These are phyloP conservation scores for Athalia rosae DNA, from an alignment of 2,888 invertebrate genomes.

Conservation along the genomic window DNA sequence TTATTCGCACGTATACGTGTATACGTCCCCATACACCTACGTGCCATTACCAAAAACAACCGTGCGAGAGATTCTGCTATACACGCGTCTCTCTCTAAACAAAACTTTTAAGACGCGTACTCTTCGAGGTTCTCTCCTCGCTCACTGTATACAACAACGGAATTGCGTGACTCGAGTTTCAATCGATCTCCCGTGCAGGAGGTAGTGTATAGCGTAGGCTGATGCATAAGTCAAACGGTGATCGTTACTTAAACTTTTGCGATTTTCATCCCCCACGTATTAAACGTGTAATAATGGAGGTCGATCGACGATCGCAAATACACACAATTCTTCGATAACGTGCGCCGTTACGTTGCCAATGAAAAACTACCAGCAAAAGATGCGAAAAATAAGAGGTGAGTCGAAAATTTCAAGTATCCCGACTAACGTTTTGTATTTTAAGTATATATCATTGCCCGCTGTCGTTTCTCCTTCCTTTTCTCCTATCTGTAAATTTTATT, in stretches of 20 bases:
- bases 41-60: not conserved
- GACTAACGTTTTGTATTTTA: not conserved
- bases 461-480: not conserved
- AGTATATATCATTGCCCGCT: not conserved
- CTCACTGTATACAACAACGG: not conserved
- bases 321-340: constrained; percentile 10
- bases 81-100: not conserved
- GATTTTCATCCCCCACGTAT: too few species aligned
- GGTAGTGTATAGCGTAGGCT: not conserved
- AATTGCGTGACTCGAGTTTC: constrained; percentile 35
- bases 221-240: constrained; percentile 39
- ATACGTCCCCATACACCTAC: too few species aligned
- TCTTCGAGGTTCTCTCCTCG: not conserved
- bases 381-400: not conserved
- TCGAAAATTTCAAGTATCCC: not conserved
- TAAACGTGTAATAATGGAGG: constrained; percentile 14
- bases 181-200: constrained; percentile 6
- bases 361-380: not conserved
- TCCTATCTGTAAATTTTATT: not conserved
- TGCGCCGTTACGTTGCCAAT: not conserved
- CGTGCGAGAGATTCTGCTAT: not conserved
- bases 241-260: constrained; percentile 27
- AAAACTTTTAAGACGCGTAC: constrained; percentile 26
- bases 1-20: not conserved
- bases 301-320: constrained; percentile 17